Base-by-base conservation (phyloP, 2,888 invertebrate species). In the Erpobdella octoculata region DNA sequence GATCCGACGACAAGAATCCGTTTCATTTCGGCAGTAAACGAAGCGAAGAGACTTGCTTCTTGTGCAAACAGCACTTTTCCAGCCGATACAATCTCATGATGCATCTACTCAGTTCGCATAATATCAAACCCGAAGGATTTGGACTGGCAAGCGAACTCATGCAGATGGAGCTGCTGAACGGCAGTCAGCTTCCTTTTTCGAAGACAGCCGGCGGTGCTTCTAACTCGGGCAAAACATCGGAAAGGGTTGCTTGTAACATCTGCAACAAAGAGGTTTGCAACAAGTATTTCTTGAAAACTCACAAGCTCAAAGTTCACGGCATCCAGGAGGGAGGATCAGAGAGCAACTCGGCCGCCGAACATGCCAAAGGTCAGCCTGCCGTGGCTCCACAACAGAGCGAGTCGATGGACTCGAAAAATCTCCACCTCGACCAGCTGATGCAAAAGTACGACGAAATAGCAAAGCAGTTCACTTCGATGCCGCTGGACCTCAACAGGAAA, bases 201-300 rank as follows among this genome's bases (percentile, higher is more conserved):
- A 62, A 35, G 25, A 28, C 81, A n/a, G 79, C 80, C 78, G 80
- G 81, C 76, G 79, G 80, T 48, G 80, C 79, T 75, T 80, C 81
- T 80, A 79, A 80, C 28, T 81, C 81, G 28, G 81, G 81, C 33
- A 82, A 82, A 75, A 76, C 81, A 38, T 82, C 82, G 31, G 83
- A 83, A 73, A 78, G 83, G 28, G 82, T 82, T 21, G 78, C 78
- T 21, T 96, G 96, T 83, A 94, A 94, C 82, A 93, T 96, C 76
- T 96, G 96, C 85, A 95, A 96, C 86, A 96, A 96, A 84, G 95
- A 97, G 85, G 86, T 98, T 78, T 98, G 97, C 86, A 98, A 98
- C 86, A 98, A 98, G 84, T 98, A 98, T 83, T 98, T 98, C 84
- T 92, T 98, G 90, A 93, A 96, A 83, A 97, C 96, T 0, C 98